phyloP scores from a whole-genome alignment of 2,888 invertebrate species.

The Subacronicta megacephala region DNA sequence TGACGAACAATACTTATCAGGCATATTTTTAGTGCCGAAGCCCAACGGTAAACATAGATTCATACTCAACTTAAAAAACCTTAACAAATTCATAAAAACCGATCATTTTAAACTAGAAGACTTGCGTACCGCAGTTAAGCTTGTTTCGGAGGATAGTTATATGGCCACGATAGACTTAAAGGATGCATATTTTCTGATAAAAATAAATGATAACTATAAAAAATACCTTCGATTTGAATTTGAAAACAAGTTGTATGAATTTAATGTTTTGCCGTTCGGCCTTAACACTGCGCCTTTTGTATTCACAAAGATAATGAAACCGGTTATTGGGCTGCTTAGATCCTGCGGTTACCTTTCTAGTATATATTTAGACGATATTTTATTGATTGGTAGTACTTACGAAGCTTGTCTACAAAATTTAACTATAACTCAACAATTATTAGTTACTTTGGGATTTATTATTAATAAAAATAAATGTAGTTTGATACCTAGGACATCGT shows the following conservation, averaged over 20 bases:
- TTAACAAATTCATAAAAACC: not conserved
- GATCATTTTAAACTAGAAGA: constrained; percentile 2
- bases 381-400: constrained; percentile 23
- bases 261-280: constrained; percentile 39
- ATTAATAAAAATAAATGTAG: too few species aligned
- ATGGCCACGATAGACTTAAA: not conserved
- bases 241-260: constrained; percentile 23
- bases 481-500: too few species aligned
- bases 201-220: not conserved
- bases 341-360: constrained; percentile 25
- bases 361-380: constrained; percentile 35
- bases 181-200: constrained; percentile 3
- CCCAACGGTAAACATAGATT: not conserved
- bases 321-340: constrained; percentile 24
- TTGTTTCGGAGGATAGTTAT: too few species aligned
- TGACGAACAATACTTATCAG: not conserved
- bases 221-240: constrained; percentile 24
- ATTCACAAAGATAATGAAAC: constrained; percentile 44
- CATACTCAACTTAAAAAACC: not conserved
- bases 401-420: not conserved
- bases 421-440: too few species aligned
- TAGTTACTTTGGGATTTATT: too few species aligned
- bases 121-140: not conserved
- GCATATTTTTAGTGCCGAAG: not conserved
- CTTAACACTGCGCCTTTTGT: constrained; percentile 35